Evolutionary conservation across 2,113 vertebrate genomes (phyloP), one percentile per base, ranked within the genome.

Genomic region (Crotalus helleri): DNA sequence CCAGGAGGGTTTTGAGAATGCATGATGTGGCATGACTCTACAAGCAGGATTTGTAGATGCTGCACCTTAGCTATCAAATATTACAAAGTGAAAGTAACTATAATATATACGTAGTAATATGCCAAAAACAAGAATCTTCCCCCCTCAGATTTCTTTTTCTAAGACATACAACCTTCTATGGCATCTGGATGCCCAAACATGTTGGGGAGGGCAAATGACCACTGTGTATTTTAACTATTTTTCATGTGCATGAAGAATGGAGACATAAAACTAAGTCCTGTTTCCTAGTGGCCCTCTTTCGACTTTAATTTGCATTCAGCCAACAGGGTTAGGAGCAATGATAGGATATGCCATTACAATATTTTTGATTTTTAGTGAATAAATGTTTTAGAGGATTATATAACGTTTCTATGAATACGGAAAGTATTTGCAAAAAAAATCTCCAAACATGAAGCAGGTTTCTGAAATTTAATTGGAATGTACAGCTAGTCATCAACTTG

Each of bases 1-100:
- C 97, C 98, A 97, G 96, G 97, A 96, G 97, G 97, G 97, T 98
- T 98, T 97, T 97, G 94, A 96, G 97, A 98, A 98, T 98, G 98
- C 98, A 55, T 3, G 24, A 12, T 19, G 23, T 58, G 39, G 24
- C 8, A 10, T 57, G 17, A 24, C 17, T 53, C 29, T 57, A 88
- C 3, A 49, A 90, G 11, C 4, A 24, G 44, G 49, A 5, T 57
- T 57, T 90, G 19, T 17, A 69, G 33, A 44, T 81, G 33, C 74
- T 81, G 33, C 17, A 81, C 21, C 17, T 6, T 39, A 81, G 39
- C 17, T 39, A 3, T 81, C 33, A 21, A 81, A 81, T 81, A 44
- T 23, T 81, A 44, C 33, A 10, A 44, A 21, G 33, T 81, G 33
- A 81, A 44, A 17, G 33, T 44, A 81, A 81, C 74, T 81, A 81